Conservation (phyloP, 2,888 invertebrate genomes). For the Catocala nupta region DNA sequence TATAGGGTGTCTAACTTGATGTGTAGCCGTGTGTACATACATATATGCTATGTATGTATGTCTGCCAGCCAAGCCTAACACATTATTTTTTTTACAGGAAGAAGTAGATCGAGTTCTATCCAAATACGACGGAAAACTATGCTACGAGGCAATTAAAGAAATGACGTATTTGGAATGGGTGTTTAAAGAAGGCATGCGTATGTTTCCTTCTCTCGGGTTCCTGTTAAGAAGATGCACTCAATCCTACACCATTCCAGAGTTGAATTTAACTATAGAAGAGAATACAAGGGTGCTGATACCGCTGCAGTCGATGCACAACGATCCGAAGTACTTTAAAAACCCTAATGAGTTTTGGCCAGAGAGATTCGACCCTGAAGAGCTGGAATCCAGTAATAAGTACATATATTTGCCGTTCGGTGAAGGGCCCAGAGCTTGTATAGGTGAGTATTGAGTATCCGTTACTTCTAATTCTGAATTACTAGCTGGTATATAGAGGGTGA, state of each 20-base stretch:
- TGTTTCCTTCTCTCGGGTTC: slow-evolving; percentile 57
- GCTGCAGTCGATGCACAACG: slow-evolving; percentile 44
- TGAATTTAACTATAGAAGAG: slow-evolving; percentile 37
- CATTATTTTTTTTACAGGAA: slow-evolving; percentile 17
- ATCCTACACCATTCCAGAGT: slow-evolving; percentile 43
- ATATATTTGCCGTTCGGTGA: slow-evolving; percentile 49
- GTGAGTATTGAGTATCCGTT: slow-evolving; percentile 21
- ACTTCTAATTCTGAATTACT: too few species aligned
- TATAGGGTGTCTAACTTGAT: too few species aligned
- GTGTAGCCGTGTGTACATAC: too few species aligned
- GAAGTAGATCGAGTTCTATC: slow-evolving; percentile 63
- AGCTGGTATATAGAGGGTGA: too few species aligned
- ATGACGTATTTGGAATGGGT: slow-evolving; percentile 59
- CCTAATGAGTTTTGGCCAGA: slow-evolving; percentile 52
- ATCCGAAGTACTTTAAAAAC: slow-evolving; percentile 45
- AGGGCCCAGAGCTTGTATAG: slow-evolving; percentile 52
- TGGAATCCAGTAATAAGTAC: slow-evolving; percentile 35
- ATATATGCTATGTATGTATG: too few species aligned
- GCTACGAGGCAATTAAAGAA: slow-evolving; percentile 60
- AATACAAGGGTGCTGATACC: slow-evolving; percentile 33
- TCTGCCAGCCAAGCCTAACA: too few species aligned
- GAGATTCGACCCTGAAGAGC: slow-evolving; percentile 45
- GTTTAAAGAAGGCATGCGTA: slow-evolving; percentile 58
- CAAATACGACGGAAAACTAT: slow-evolving; percentile 55
- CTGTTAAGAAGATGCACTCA: slow-evolving; percentile 51